Evolutionary conservation across 2,113 vertebrate species (phyloP).

Genomic region (Macquaria ambigua): DNA sequence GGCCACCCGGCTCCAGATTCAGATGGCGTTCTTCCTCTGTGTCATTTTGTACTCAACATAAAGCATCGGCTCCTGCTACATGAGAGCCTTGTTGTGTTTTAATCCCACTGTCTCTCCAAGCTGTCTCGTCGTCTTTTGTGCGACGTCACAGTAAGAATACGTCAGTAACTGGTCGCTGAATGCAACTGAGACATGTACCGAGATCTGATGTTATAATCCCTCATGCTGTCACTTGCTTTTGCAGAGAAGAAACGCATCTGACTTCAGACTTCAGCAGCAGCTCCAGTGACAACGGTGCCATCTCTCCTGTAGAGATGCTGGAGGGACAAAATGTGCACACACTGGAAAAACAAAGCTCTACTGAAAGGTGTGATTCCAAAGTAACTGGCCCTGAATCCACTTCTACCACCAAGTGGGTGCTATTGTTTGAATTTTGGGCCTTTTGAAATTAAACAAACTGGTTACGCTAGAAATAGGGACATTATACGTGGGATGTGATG

Average conservation of each 20-base stretch:
- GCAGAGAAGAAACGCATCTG: constrained; percentile 36
- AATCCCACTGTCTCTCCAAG: background rate
- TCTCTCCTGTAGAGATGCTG: constrained; percentile 45
- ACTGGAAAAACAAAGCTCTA: constrained; percentile 25
- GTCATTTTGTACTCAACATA: background rate
- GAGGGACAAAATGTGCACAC: background rate
- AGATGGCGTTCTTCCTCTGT: constrained; percentile 1
- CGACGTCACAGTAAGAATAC: background rate
- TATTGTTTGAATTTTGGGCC: background rate
- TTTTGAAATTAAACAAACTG: background rate
- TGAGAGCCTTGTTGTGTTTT: background rate
- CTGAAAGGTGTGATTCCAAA: constrained; percentile 51
- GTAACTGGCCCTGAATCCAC: background rate
- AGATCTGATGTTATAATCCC: background rate
- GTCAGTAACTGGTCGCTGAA: background rate
- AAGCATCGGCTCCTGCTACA: background rate
- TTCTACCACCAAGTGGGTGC: background rate
- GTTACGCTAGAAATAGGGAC: background rate
- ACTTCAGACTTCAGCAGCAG: constrained; percentile 66
- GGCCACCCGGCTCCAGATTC: background rate
- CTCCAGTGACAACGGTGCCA: constrained; percentile 57
- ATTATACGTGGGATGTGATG: background rate
- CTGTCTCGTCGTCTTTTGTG: background rate
- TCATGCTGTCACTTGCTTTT: background rate
- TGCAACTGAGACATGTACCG: background rate